phyloP scores from a whole-genome alignment of 1,140 invertebrate genomes.

The Phthorimaea operculella region DNA sequence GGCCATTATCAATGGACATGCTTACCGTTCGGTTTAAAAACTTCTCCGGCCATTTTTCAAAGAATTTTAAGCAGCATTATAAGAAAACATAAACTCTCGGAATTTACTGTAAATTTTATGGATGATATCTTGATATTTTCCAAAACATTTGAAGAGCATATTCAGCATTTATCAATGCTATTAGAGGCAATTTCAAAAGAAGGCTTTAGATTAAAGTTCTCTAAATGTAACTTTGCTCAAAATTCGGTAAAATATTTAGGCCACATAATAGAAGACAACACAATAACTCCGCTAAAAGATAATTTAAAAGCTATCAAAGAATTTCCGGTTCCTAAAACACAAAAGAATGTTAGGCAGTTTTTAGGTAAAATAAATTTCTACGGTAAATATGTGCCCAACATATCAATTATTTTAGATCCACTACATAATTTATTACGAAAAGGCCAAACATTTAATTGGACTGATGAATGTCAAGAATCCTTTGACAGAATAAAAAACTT shows the following conservation, averaged over 20 bases:
- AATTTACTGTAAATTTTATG: neutral
- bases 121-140: slow-evolving; percentile 39
- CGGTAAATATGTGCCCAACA: slow-evolving; percentile 5
- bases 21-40: too few relatives aligned
- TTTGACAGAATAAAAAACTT: slow-evolving; percentile 23
- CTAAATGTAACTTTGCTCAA: neutral
- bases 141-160: slow-evolving; percentile 30
- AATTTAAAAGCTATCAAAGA: slow-evolving; percentile 32
- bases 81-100: neutral
- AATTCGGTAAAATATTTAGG: neutral
- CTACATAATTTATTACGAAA: slow-evolving; percentile 19
- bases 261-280: slow-evolving; percentile 30
- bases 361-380: slow-evolving; percentile 35
- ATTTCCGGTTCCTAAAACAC: slow-evolving; percentile 20
- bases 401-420: slow-evolving; percentile 1
- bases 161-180: slow-evolving; percentile 26
- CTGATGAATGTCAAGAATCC: slow-evolving; percentile 22
- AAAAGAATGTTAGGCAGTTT: slow-evolving; percentile 21
- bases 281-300: slow-evolving; percentile 23
- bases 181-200: slow-evolving; percentile 25
- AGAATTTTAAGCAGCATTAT: slow-evolving; percentile 8
- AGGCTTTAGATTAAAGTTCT: slow-evolving; percentile 23
- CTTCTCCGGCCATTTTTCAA: slow-evolving; percentile 12
- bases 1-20: too few relatives aligned
- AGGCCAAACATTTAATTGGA: slow-evolving; percentile 24